Evolutionary conservation across 2,797 vertebrate genomes (phyloP), one percentile per base, ranked within the genome.

Genomic region (Acrocephalus scirpaceus): DNA sequence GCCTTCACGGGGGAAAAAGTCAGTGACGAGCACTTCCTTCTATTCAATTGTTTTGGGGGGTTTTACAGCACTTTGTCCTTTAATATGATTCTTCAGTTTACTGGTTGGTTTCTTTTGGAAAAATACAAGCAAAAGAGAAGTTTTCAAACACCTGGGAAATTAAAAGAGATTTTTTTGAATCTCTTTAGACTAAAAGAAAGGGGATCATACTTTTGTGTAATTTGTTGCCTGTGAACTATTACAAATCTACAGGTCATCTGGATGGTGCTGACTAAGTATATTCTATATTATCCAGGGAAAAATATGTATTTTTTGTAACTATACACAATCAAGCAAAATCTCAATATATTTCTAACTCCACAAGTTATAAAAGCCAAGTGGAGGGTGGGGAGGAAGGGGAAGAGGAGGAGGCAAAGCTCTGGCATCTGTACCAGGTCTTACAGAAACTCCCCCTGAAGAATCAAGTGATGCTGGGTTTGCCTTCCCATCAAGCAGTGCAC

Each of bases 21-120:
- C 98, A 97, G 97, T 98, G 98, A 98, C 98, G 98, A 98, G 97
- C 97, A 97, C 97, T 99, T 99, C 99, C 99, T 99, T 98, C 99
- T 98, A 98, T 99, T 99, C 98, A 98, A 98, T 98, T 98, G 98
- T 98, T 98, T 98, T 94, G 96, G 97, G 97, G 96, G 98, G 96
- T 97, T 98, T 98, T 97, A 98, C 94, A 97, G 96, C 92, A 97
- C 97, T 98, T 94, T 98, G 97, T 97, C 97, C 92, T 97, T 97
- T 97, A 93, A 96, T 97, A 93, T 77, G 93, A 97, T 97, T 98
- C 97, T 97, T 97, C 94, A 94, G 96, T 97, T 97, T 97, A 97
- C 95, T 97, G 90, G 96, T 96, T 96, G 81, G 74, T 97, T 95
- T 92, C 95, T 95, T 93, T 93, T 88, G 84, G 73, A 97, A 97